A percentile compares a stretch with the other conserved stretches of the same genome.
phyloP scores from a whole-genome alignment of 2,888 invertebrate genomes.

The Nineta flava region DNA sequence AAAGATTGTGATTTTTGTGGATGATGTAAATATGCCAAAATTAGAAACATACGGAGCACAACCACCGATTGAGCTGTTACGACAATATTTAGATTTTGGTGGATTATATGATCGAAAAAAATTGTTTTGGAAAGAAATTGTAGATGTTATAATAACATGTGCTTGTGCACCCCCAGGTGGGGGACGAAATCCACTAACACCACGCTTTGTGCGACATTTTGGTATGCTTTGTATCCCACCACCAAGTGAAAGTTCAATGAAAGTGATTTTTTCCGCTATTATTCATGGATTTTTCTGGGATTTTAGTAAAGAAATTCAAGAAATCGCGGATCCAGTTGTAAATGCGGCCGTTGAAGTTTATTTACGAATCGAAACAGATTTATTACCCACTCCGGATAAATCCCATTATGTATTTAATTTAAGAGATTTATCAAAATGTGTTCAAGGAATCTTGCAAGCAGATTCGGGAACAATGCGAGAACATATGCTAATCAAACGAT shows the following conservation, averaged over 20 bases:
- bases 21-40: conserved; percentile 86
- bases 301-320: conserved; percentile 53
- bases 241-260: conserved; percentile 60
- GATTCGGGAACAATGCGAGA: conserved; percentile 53
- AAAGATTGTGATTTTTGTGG: conserved; percentile 70
- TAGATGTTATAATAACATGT: conserved; percentile 63
- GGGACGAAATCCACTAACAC: conserved; percentile 70
- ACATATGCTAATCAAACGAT: conserved; percentile 47
- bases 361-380: conserved; percentile 55
- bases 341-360: conserved; percentile 75
- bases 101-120: conserved; percentile 81
- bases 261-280: conserved; percentile 61
- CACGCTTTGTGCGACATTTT: conserved; percentile 76
- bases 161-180: conserved; percentile 89
- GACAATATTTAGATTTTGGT: conserved; percentile 58
- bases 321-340: conserved; percentile 55
- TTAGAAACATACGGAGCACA: conserved; percentile 79
- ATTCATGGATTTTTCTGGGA: conserved; percentile 61
- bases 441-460: conserved; percentile 80
- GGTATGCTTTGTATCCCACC: conserved; percentile 70
- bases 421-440: conserved; percentile 76
- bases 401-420: conserved; percentile 89
- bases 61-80: conserved; percentile 75
- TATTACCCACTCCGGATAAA: conserved; percentile 82
- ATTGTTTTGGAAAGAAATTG: conserved; percentile 75